Evolutionary conservation across 1,140 invertebrate genomes (phyloP), one percentile per base, ranked within the genome.

Genomic region (Aethina tumida): DNA sequence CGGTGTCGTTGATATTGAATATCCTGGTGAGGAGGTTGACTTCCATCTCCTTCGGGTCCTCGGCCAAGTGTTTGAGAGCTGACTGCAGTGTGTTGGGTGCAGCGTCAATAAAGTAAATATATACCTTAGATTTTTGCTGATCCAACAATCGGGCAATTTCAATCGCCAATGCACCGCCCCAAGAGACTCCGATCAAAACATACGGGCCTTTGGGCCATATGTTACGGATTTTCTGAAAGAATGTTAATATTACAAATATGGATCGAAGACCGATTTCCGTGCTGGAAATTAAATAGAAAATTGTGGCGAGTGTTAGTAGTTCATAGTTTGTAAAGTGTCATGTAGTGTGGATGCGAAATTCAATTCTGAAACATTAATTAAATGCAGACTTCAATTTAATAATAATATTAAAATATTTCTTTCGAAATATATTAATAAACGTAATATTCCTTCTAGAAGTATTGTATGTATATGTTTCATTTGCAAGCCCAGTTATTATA

Each of bases 171-270:
- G 53, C 43, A 9, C 62, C 60, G 26, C 60, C 60, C 49, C 53
- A 60, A 4, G 62, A 63, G 0, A 62, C 33, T 12, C 52, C 58
- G 4, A 61, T 46, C 4, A 64, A 49, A 36, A 62, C 62, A 35
- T 55, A 64, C 1, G 56, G 53, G 5, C 54, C 55, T 27, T 46
- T 50, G 10, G 50, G 47, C 43, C 48, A 62, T 14, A 62, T 40
- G 10, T 47, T 32, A 17, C 27, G 35, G 5, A 62, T 59, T 55
- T 54, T 39, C 57, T 61, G 26, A 6, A 46, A 39, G 43, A 35
- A 24, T n/a, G n/a, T n/a, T n/a, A n/a, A n/a, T n/a, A 9, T 21
- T 3, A 19, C 2, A 27, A 39, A 31, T 32, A 24, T 20, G 3
- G 17, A 28, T 27, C 6, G 12, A 18, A 35, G 19, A 28, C 15